Evolutionary conservation across 2,797 vertebrate species (phyloP), one percentile per base, ranked within the genome.

Genomic region (Delichon dasypus): DNA sequence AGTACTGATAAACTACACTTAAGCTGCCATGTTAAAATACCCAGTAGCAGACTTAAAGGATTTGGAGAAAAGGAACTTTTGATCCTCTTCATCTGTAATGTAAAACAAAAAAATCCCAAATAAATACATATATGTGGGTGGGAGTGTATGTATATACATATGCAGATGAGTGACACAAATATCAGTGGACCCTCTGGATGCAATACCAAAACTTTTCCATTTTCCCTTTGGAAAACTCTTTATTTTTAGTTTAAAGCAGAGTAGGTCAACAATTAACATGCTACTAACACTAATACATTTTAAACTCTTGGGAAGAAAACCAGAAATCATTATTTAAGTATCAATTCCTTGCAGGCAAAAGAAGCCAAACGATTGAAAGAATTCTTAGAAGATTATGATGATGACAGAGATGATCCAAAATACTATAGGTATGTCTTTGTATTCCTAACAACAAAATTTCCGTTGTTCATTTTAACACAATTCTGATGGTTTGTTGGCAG

Each of bases 301-400:
- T 78, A 38, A 84, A 57, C 9, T 72, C 21, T 65, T 32, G 16
- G 38, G 54, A 71, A 88, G 58, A 58, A 90, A 85, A 64, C 16
- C 42, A 92, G 77, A 44, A 70, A 60, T 45, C 7, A 3, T 54
- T 36, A 30, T 25, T 42, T 78, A 51, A 22, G 4, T 89, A 89
- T 79, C 45, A 58, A 73, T 77, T 71, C 92, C 80, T 96, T 89
- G 95, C 94, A 99, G 99, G 97, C 98, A 89, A 99, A 99, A 98
- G 99, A 99, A 97, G 99, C 98, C 77, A 99, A 99, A 97, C 97
- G 99, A 78, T 97, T 99, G 61, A 99, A 99, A 97, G 99, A 99
- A 97, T 99, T 99, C 96, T 98, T 99, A 88, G 99, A 99, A 97
- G 99, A 99, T 96, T 99, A 99, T 73, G 99, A 99, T 88, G 99